Conservation (phyloP, 2,888 invertebrate species). For the Molanna angustata region DNA sequence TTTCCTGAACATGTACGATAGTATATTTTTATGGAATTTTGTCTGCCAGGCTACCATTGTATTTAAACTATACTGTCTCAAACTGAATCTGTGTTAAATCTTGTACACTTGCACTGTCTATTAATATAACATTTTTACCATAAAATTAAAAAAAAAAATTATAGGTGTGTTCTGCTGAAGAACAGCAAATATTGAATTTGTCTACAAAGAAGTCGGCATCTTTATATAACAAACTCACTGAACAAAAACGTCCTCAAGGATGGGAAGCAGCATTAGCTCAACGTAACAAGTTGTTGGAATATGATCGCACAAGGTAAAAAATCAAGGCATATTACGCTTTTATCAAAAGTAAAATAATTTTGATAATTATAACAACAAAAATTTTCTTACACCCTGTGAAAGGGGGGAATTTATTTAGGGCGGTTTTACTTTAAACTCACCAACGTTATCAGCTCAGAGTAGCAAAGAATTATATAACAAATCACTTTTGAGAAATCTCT, state of each 20-base stretch:
- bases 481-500: no score
- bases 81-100: neutral
- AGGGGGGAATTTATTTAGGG: no score
- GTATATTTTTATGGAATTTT: no score
- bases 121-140: neutral
- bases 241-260: conserved; percentile 57
- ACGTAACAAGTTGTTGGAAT: conserved; percentile 79
- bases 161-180: conserved; percentile 73
- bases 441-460: no score
- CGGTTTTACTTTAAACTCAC: no score
- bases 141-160: no score
- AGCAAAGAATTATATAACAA: no score
- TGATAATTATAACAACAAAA: no score
- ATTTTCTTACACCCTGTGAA: no score
- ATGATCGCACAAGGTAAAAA: conserved; percentile 73
- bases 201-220: conserved; percentile 67
- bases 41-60: no score
- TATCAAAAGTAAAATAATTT: neutral
- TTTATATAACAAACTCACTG: conserved; percentile 63
- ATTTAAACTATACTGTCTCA: no score
- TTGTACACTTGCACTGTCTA: neutral
- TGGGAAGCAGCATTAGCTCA: conserved; percentile 73
- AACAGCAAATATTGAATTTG: conserved; percentile 62
- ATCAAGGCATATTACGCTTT: neutral
- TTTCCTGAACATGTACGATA: no score